A percentile compares a stretch with the other conserved stretches of the same genome.
These are phyloP conservation scores for Rhagophthalmus giganteus DNA, from an alignment of 2,888 invertebrate genomes.

Conservation along the genomic window DNA sequence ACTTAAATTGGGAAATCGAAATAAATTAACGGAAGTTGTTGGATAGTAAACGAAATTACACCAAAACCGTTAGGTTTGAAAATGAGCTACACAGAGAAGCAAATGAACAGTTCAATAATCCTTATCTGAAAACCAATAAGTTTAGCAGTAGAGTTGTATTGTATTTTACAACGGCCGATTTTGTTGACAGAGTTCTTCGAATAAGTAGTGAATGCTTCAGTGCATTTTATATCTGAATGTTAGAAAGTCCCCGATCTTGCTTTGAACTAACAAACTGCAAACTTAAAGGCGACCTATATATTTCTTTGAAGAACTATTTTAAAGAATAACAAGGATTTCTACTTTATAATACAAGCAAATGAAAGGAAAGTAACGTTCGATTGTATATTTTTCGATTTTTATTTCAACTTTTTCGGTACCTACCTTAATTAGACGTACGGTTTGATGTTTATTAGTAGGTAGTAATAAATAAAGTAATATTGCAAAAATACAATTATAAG, in stretches of 20 bases:
- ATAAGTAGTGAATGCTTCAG: conserved; percentile 13
- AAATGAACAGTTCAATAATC: too few species aligned
- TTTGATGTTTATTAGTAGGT: too few species aligned
- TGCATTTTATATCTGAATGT: conserved; percentile 18
- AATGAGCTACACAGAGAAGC: too few species aligned
- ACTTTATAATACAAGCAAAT: not conserved
- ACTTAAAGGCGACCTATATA: conserved; percentile 10
- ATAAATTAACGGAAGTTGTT: too few species aligned
- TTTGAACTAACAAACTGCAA: conserved; percentile 9
- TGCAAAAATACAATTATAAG: too few species aligned
- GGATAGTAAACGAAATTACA: too few species aligned
- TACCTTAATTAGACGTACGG: too few species aligned
- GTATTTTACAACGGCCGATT: conserved; percentile 10
- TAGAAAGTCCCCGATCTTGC: conserved; percentile 8
- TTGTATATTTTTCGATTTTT: not conserved
- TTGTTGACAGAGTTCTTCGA: conserved; percentile 16
- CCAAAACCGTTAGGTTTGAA: too few species aligned
- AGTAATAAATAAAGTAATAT: too few species aligned
- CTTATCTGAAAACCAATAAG: too few species aligned
- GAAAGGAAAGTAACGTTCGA: not conserved
- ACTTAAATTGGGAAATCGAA: too few species aligned
- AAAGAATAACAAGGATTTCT: not conserved
- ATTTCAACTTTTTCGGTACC: not conserved
- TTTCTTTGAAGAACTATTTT: conserved; percentile 6
- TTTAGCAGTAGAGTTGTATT: conserved; percentile 18